These are phyloP conservation scores for Prionace glauca DNA, from an alignment of 2,797 vertebrate genomes.

Conservation along the genomic window DNA sequence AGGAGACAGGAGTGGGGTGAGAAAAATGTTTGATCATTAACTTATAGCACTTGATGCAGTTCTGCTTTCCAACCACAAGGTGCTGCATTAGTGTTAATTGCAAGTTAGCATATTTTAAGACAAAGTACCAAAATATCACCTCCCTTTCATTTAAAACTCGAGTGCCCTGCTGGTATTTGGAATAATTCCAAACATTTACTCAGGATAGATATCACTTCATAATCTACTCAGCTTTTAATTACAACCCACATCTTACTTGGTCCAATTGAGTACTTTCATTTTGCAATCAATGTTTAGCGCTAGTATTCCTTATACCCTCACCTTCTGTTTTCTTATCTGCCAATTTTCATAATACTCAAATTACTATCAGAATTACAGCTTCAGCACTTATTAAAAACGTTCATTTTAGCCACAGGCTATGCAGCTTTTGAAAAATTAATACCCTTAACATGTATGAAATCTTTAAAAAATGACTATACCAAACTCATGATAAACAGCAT, in stretches of 20 bases:
- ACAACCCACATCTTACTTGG: not conserved
- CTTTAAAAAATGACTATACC: not conserved
- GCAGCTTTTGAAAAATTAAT: not conserved
- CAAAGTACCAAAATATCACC: not conserved
- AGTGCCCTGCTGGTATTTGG: not conserved
- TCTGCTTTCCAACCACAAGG: not conserved
- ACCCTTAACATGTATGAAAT: not conserved
- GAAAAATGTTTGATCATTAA: not conserved
- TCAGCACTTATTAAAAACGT: not conserved
- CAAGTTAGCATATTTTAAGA: not conserved
- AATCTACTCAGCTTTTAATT: not conserved
- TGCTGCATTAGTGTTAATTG: conserved; percentile 4
- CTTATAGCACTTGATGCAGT: not conserved
- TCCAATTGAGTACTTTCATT: not conserved
- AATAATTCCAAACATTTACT: not conserved
- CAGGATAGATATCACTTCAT: not conserved
- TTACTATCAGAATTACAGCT: not conserved
- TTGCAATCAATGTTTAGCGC: not conserved
- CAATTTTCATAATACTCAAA: not conserved
- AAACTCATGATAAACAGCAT: not conserved
- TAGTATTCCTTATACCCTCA: not conserved
- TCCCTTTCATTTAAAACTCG: not conserved
- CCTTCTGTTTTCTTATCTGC: not conserved
- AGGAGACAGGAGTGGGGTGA: not conserved
- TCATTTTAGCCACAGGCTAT: not conserved